Evolutionary conservation across 2,113 vertebrate species (phyloP).

Genomic region (Oncorhynchus tshawytscha): DNA sequence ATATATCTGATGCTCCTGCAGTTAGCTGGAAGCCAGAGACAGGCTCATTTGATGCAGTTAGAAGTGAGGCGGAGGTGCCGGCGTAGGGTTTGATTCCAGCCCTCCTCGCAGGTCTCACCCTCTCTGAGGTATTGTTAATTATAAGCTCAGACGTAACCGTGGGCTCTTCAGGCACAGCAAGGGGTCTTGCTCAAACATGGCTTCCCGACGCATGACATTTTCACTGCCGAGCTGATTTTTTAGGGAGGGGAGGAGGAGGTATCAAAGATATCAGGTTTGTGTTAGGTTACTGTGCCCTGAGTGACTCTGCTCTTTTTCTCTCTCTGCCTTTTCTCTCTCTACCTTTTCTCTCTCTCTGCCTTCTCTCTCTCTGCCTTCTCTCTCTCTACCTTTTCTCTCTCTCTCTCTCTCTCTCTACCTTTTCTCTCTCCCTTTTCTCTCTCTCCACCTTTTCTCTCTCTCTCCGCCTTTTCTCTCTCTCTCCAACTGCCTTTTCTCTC

Average conservation of each 20-base stretch:
- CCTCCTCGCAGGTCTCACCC: constrained; percentile 15
- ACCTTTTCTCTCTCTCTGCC: background rate
- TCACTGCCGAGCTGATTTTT: constrained; percentile 21
- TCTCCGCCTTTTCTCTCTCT: too few species aligned
- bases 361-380: background rate
- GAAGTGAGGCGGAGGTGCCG: background rate
- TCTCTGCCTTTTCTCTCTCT: background rate
- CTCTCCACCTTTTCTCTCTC: too few species aligned
- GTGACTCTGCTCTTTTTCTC: background rate
- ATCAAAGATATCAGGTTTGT: constrained; percentile 35
- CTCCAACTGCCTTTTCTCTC: too few species aligned
- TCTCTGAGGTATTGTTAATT: constrained; percentile 41
- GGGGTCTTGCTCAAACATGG: constrained; percentile 26
- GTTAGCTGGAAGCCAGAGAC: constrained; percentile 27
- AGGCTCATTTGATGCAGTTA: constrained; percentile 16
- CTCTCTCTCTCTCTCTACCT: too few species aligned
- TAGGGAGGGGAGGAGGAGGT: constrained; percentile 15
- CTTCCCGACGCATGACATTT: constrained; percentile 21
- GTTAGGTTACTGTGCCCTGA: constrained; percentile 25
- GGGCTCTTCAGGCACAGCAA: constrained; percentile 32
- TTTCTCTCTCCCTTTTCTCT: too few species aligned
- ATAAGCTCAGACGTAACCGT: constrained; percentile 26
- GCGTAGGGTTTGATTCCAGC: constrained; percentile 38
- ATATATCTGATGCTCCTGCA: background rate
- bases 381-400: background rate